Conservation (phyloP, 2,113 vertebrate species). For the Antigone vipio region DNA sequence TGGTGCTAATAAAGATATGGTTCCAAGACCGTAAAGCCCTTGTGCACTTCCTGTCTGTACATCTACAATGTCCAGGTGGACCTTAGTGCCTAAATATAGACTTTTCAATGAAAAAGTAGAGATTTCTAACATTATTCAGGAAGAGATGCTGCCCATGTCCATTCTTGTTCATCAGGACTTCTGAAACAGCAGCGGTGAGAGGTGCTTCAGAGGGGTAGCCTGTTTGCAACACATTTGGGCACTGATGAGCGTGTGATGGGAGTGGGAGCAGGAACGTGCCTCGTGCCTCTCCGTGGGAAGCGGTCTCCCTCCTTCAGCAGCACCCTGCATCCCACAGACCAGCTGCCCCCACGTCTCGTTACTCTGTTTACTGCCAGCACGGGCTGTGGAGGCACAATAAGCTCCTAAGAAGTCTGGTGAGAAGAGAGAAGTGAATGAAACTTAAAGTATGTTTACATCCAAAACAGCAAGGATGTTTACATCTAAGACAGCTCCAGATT, state of each 20-base stretch:
- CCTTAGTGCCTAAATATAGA: not conserved
- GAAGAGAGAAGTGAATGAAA: not conserved
- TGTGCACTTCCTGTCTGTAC: not conserved
- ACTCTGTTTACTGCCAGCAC: not conserved
- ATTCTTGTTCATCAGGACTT: not conserved
- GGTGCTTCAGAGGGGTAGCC: not conserved
- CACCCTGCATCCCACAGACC: not conserved
- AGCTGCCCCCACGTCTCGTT: not conserved
- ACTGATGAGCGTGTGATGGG: not conserved
- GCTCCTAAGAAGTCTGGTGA: not conserved
- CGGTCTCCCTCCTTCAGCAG: not conserved
- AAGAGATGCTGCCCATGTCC: not conserved
- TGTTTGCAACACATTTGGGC: not conserved
- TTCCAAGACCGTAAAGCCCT: not conserved
- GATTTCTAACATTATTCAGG: not conserved
- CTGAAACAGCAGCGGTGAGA: not conserved
- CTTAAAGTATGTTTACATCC: not conserved
- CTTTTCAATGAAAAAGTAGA: not conserved
- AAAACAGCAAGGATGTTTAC: not conserved
- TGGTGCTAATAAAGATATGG: not conserved
- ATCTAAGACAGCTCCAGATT: not conserved
- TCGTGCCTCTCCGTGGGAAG: not conserved
- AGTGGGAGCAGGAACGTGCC: not conserved
- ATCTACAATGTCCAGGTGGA: not conserved
- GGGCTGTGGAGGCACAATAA: not conserved